A percentile compares a stretch with the other conserved stretches of the same genome.
These are phyloP conservation scores for Argyrosomus japonicus DNA, from an alignment of 2,113 vertebrate genomes.

Conservation along the genomic window DNA sequence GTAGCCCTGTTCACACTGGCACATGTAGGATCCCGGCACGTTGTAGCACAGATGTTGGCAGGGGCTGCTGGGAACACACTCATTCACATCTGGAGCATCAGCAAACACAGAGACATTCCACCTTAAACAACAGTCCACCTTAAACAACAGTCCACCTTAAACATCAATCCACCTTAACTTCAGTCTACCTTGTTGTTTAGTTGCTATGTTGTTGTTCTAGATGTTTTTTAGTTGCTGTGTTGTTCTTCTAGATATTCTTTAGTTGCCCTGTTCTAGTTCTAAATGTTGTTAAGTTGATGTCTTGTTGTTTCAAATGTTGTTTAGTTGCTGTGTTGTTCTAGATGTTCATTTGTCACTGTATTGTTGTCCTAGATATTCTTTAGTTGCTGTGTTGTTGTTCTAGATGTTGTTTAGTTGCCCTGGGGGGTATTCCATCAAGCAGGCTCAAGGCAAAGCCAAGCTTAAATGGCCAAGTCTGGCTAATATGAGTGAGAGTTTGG, in stretches of 20 bases:
- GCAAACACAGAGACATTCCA: too few species aligned
- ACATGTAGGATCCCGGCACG: slow-evolving; percentile 3
- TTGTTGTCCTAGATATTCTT: not conserved
- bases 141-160: not conserved
- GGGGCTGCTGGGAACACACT: slow-evolving; percentile 14
- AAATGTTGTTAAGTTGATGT: not conserved
- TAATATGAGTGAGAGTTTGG: too few species aligned
- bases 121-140: not conserved
- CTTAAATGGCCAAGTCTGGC: too few species aligned
- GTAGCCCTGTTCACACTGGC: slow-evolving; percentile 9
- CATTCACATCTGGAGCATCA: slow-evolving; percentile 9
- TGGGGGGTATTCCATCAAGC: too few species aligned
- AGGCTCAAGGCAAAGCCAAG: too few species aligned
- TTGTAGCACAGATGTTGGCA: slow-evolving; percentile 26
- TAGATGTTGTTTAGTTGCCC: not conserved
- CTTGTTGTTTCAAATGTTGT: too few species aligned
- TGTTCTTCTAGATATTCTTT: too few species aligned
- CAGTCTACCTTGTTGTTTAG: too few species aligned
- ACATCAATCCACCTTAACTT: not conserved
- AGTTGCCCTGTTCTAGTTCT: too few species aligned
- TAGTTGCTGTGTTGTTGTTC: not conserved
- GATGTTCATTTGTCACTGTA: accelerated
- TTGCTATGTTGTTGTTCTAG: not conserved
- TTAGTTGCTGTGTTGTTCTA: too few species aligned
- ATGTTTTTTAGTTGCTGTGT: too few species aligned